Conservation (phyloP, 2,113 vertebrate genomes). For the Clarias macrocephalus region DNA sequence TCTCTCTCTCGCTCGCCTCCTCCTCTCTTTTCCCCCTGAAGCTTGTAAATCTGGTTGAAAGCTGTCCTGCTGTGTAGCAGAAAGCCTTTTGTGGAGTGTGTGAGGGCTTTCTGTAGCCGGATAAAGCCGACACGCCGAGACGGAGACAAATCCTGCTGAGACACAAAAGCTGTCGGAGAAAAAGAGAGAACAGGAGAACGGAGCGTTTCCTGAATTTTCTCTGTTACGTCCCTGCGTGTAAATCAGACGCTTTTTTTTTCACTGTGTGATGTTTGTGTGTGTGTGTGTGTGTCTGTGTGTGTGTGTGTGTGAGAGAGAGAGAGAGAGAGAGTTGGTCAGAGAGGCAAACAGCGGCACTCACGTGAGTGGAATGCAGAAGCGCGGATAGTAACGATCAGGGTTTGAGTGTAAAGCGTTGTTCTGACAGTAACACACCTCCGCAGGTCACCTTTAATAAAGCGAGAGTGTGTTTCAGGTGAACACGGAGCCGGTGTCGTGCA, state of each 20-base stretch:
- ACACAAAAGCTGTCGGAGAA: constrained; percentile 16
- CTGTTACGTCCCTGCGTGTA: constrained; percentile 15
- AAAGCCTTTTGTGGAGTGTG: constrained; percentile 66
- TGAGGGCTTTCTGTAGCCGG: constrained; percentile 54
- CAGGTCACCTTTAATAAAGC: not conserved
- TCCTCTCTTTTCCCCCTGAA: constrained; percentile 3
- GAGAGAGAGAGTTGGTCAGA: constrained; percentile 10
- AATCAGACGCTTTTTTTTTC: not conserved
- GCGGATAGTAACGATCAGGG: not conserved
- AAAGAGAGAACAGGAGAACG: constrained; percentile 2
- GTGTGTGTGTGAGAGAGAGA: constrained; percentile 17
- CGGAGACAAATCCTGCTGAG: constrained; percentile 32
- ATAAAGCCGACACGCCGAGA: constrained; percentile 71
- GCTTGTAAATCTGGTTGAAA: constrained; percentile 54
- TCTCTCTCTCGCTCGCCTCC: not conserved
- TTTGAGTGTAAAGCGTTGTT: not conserved
- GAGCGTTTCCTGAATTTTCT: constrained; percentile 14
- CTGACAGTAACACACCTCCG: not conserved
- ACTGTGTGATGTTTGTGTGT: constrained; percentile 17
- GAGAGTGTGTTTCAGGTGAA: not conserved
- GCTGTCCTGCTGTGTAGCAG: constrained; percentile 71
- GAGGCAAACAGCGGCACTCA: not conserved
- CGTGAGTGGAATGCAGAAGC: not conserved
- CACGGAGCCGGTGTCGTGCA: not conserved
- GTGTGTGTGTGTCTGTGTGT: constrained; percentile 23